Percentiles rank a stretch among this genome's conserved stretches.
phyloP scores from a whole-genome alignment of 2,888 invertebrate species.

The Andrena trimmerana region DNA sequence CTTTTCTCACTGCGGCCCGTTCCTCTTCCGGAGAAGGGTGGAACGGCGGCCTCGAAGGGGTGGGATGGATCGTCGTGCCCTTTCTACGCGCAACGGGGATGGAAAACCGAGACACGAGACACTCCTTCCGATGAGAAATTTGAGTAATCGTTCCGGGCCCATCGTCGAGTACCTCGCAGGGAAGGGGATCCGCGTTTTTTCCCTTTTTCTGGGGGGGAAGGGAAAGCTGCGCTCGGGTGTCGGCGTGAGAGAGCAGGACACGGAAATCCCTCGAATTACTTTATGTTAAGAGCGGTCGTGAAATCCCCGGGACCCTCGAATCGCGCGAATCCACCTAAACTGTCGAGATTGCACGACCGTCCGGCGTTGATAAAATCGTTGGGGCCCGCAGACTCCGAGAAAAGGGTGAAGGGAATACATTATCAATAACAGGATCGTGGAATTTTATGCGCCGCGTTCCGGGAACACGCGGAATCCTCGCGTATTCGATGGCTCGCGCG shows the following conservation, averaged over 20 bases:
- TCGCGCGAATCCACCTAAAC: neutral
- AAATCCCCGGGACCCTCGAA: neutral
- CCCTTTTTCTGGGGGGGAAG: too few species aligned
- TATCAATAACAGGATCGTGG: slow-evolving; percentile 34
- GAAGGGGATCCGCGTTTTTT: slow-evolving; percentile 11
- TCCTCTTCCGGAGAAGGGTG: slow-evolving; percentile 63
- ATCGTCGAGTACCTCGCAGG: slow-evolving; percentile 35
- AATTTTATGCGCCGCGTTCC: slow-evolving; percentile 50
- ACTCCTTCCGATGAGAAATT: slow-evolving; percentile 80
- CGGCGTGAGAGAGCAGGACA: slow-evolving; percentile 49
- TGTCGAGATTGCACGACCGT: neutral
- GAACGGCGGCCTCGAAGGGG: slow-evolving; percentile 15
- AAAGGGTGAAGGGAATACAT: neutral
- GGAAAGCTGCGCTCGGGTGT: slow-evolving; percentile 17
- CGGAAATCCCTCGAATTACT: neutral
- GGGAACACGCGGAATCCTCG: slow-evolving; percentile 50
- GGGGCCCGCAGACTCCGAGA: neutral
- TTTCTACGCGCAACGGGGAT: slow-evolving; percentile 27
- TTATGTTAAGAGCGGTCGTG: neutral
- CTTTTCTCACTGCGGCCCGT: slow-evolving; percentile 51
- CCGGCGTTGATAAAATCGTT: slow-evolving; percentile 5
- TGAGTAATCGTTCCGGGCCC: slow-evolving; percentile 73
- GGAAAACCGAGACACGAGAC: slow-evolving; percentile 69
- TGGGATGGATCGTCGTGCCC: slow-evolving; percentile 60
- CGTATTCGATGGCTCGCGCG: slow-evolving; percentile 52